Percentiles rank a stretch among this genome's conserved stretches.
phyloP scores from a whole-genome alignment of 2,888 invertebrate genomes.

The Drosophila mulleri region DNA sequence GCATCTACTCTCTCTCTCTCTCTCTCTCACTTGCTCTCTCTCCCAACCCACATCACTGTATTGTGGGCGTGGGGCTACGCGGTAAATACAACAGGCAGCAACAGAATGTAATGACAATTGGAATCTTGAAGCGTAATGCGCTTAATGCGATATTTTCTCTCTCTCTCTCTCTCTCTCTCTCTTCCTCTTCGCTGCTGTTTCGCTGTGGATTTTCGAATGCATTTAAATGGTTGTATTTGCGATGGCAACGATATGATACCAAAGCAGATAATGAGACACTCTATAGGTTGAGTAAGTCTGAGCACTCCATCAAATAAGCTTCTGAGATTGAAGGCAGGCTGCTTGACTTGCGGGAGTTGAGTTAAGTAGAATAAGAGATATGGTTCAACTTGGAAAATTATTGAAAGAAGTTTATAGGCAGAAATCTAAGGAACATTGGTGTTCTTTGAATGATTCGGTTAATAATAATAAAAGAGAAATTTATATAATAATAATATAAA shows the following conservation, averaged over 20 bases:
- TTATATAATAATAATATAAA: no score
- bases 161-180: no score
- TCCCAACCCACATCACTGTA: not conserved
- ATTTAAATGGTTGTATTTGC: slow-evolving; percentile 38
- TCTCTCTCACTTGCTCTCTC: not conserved
- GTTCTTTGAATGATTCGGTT: no score
- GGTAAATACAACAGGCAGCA: slow-evolving; percentile 39
- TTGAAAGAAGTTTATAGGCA: no score
- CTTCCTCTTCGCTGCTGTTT: not conserved
- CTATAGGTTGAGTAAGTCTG: not conserved
- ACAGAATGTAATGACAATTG: slow-evolving; percentile 56
- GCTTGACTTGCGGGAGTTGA: no score
- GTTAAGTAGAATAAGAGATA: not conserved
- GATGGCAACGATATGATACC: slow-evolving; percentile 25
- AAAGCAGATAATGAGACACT: not conserved
- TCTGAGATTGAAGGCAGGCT: not conserved
- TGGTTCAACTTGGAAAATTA: not conserved
- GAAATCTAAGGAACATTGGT: no score
- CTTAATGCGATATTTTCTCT: slow-evolving; percentile 45
- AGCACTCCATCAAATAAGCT: not conserved
- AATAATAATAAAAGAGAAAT: no score
- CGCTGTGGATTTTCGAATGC: slow-evolving; percentile 19
- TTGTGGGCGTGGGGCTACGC: slow-evolving; percentile 42
- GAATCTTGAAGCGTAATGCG: slow-evolving; percentile 53
- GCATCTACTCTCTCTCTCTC: not conserved